Evolutionary conservation across 2,888 invertebrate species (phyloP), one percentile per base, ranked within the genome.

Genomic region (Lepetodrilus schrolli): DNA sequence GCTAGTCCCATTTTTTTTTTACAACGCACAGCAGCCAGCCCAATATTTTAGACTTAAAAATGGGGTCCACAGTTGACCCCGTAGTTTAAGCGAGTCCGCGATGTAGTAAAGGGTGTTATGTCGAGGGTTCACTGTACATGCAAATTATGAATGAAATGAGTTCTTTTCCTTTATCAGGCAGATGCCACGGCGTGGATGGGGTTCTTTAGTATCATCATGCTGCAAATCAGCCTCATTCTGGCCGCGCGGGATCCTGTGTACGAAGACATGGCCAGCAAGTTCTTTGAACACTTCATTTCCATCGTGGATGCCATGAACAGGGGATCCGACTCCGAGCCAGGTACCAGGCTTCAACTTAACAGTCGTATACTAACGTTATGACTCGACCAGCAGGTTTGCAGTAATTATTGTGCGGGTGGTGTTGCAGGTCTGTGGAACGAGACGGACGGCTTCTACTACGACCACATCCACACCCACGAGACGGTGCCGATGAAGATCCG

Each of bases 121-220:
- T n/a, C n/a, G n/a, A n/a, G n/a, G n/a, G n/a, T n/a, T n/a, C n/a
- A n/a, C n/a, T n/a, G n/a, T n/a, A n/a, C n/a, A n/a, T n/a, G n/a
- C n/a, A n/a, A n/a, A n/a, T n/a, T n/a, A n/a, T n/a, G n/a, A 13
- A 43, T 10, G 10, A 43, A 43, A 43, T 10, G 10, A 8, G 43
- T 43, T 43, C 17, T 7, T 38, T 7, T 51, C 47, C 26, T 69
- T 49, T 73, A 74, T 2, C 79, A 90, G 88, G 90, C 90, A 0
- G 90, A 91, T 82, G 90, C 90, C 36, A 89, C 90, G 1, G 90
- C 89, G 0, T 91, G 91, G 90, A 89, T 90, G 90, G 90, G 89
- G 3, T 90, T 90, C 78, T 90, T 87, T 83, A 87, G 89, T 74
- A 78, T 86, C 5, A 86, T 86, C 34, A 90, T 90, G 90, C 78